phyloP scores from a whole-genome alignment of 2,113 vertebrate species.

The Sapayoa aenigma region DNA sequence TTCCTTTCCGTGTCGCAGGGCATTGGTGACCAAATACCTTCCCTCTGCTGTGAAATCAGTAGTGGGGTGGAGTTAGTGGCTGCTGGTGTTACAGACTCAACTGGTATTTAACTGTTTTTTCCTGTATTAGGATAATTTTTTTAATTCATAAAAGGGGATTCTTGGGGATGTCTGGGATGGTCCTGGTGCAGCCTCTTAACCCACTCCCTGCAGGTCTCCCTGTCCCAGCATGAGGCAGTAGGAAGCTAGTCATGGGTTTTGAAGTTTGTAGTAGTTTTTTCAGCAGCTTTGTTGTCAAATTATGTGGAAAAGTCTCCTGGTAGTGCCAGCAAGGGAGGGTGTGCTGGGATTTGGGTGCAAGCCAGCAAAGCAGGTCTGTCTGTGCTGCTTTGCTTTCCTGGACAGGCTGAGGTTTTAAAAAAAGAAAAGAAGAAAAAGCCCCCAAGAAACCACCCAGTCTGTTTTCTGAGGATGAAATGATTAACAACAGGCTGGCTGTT shows the following conservation, averaged over 20 bases:
- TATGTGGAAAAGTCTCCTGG: no score
- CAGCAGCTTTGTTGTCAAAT: not conserved
- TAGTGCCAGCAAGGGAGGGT: rapidly evolving
- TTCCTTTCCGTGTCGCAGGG: not conserved
- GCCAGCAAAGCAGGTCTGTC: not conserved
- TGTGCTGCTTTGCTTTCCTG: not conserved
- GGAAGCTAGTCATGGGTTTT: not conserved
- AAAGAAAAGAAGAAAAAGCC: not conserved
- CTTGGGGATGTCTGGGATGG: rapidly evolving
- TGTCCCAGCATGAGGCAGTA: rapidly evolving
- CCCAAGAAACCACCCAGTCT: not conserved
- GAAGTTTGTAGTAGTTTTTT: not conserved
- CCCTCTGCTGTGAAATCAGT: not conserved
- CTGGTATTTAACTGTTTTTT: not conserved
- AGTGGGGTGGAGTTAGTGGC: not conserved
- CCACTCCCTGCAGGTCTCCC: not conserved
- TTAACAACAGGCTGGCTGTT: not conserved
- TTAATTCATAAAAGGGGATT: not conserved
- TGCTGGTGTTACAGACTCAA: not conserved
- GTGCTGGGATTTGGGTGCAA: not conserved
- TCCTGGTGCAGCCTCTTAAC: not conserved
- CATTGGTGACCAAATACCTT: not conserved
- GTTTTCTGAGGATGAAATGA: not conserved
- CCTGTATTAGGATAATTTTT: not conserved
- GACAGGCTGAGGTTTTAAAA: no score